phyloP scores from a whole-genome alignment of 2,888 invertebrate species.

The Hemaris fuciformis region DNA sequence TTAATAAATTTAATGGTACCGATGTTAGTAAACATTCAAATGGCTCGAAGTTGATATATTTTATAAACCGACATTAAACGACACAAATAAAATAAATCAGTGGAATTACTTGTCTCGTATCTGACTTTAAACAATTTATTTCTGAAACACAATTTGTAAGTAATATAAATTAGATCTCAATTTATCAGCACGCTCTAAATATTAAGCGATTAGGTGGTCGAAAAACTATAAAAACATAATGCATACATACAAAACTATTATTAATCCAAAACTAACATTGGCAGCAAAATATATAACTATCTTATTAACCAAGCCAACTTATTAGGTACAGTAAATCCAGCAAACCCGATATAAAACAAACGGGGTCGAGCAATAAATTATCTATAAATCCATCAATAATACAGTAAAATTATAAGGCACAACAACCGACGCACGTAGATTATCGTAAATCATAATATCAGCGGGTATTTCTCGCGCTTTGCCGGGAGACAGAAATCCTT shows the following conservation, averaged over 20 bases:
- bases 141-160: no score
- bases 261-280: background rate
- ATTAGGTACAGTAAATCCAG: background rate
- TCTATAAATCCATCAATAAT: conserved; percentile 14
- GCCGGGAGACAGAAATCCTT: conserved; percentile 48
- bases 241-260: background rate
- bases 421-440: conserved; percentile 40
- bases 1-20: background rate
- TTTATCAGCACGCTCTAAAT: background rate
- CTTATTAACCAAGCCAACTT: background rate
- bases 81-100: no score
- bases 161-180: no score
- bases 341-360: background rate
- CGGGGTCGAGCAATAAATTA: background rate
- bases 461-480: conserved; percentile 45
- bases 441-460: conserved; percentile 58
- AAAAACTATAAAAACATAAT: background rate
- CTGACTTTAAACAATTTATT: no score
- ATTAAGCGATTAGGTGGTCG: background rate
- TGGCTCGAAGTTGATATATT: no score
- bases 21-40: background rate
- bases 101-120: no score
- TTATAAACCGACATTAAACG: no score
- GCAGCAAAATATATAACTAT: background rate
- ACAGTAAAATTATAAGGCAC: conserved; percentile 26